Percentiles rank a stretch among this genome's conserved stretches.
Evolutionary conservation across 2,797 vertebrate species (phyloP).

Genomic region (Calcarius lapponicus): DNA sequence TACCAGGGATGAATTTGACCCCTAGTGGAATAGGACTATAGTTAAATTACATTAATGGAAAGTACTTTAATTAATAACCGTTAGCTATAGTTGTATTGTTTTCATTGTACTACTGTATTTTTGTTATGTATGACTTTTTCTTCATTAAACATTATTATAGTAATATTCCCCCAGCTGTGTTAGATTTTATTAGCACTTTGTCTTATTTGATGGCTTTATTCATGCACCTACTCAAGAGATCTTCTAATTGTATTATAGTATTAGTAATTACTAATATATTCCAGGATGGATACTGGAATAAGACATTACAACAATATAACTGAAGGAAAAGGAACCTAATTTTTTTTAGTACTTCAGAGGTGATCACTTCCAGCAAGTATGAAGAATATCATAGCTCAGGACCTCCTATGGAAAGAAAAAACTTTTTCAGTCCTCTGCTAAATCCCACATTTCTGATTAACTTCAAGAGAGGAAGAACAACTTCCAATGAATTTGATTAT

Average conservation of each 20-base stretch:
- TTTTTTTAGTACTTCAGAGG: neutral
- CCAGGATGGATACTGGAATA: neutral
- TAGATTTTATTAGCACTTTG: constrained; percentile 48
- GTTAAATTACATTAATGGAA: neutral
- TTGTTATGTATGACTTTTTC: constrained; percentile 3
- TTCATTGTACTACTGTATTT: neutral
- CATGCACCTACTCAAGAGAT: neutral
- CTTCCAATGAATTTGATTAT: neutral
- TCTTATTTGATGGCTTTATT: constrained; percentile 41
- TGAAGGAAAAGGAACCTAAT: neutral
- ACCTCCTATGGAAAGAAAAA: neutral
- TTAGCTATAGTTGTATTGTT: neutral
- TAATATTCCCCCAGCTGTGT: neutral
- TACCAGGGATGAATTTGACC: neutral
- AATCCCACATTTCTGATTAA: neutral
- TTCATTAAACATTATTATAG: neutral
- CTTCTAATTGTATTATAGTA: constrained; percentile 15
- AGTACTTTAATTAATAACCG: constrained; percentile 17
- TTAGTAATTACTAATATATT: neutral
- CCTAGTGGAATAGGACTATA: neutral
- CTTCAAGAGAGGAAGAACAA: neutral
- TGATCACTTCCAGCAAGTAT: neutral
- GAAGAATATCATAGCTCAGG: neutral
- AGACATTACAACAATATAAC: neutral
- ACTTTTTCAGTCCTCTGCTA: neutral